Base-by-base conservation (phyloP, 37 sponge, comb jelly and placozoan genomes). In the Cliona cf. orientalis region DNA sequence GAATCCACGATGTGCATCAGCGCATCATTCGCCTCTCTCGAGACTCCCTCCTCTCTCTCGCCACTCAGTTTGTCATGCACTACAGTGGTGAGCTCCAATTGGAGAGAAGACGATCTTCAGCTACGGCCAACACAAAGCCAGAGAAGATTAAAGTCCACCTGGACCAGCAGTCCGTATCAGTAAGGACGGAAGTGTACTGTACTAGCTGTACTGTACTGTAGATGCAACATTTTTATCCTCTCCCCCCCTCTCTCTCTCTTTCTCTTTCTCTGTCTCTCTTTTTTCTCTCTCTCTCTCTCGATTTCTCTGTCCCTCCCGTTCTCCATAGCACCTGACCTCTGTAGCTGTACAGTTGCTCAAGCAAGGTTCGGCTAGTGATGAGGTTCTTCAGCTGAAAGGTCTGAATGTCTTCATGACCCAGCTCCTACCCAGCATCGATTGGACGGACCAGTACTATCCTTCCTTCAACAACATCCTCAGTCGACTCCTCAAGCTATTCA, bases 1-100 rank as follows among this genome's bases (percentile, higher is more conserved):
- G 72, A 11, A 4, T 78, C 14, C 63, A 78, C 22, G 71, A 69
- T 35, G 46, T 28, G 1, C 40, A 71, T 41, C 64, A 59, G 41
- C 26, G 62, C 23, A 46, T 86, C 34, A 39, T 86, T 3, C 60
- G 45, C 39, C 42, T 86, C 0, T 77, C 79, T 12, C 46, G 86
- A 7, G 65, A 69, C 4, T 69, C 86, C 21, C 86, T 86, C 14
- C 86, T 86, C 72, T 86, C 86, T 0, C 33, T 86, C 33, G n/a
- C 78, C 14, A 57, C 86, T 32, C 69, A 86, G 72, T 63, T 78
- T 41, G 63, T 72, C 0, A 21, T 14, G 23, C 61, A 67, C 12
- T 40, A 37, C 14, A n/a, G n/a, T n/a, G n/a, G n/a, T n/a, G n/a
- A n/a, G n/a, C n/a, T n/a, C n/a, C n/a, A n/a, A n/a, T n/a, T n/a